A percentile compares a stretch with the other conserved stretches of the same genome.
Evolutionary conservation across 2,113 vertebrate species (phyloP).

Genomic region (Morone chrysops): DNA sequence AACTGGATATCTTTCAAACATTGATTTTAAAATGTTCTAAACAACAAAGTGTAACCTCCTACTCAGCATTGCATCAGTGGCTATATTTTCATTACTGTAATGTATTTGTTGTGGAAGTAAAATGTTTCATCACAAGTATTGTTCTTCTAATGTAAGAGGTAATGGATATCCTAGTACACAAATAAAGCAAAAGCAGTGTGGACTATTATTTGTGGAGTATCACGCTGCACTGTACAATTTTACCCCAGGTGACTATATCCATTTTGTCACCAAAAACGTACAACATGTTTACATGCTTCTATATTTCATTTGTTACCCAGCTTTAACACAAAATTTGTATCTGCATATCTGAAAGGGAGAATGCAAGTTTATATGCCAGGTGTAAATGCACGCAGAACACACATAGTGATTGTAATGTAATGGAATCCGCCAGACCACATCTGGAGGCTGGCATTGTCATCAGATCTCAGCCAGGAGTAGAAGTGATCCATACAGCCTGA

Average conservation of each 20-base stretch:
- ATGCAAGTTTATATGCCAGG: too few species aligned
- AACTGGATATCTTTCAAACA: constrained; percentile 5
- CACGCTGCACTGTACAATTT: background rate
- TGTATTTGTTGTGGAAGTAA: constrained; percentile 3
- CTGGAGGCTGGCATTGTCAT: background rate
- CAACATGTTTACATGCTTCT: background rate
- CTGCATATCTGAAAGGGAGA: background rate
- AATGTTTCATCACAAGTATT: constrained; percentile 5
- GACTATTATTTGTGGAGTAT: background rate
- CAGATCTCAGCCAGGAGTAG: background rate
- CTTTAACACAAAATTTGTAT: background rate
- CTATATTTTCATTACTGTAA: constrained; percentile 36
- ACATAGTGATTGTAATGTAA: background rate
- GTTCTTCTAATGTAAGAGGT: background rate
- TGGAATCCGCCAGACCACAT: background rate
- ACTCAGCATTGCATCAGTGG: constrained; percentile 2
- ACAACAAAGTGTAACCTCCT: constrained; percentile 2
- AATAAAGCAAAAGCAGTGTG: background rate
- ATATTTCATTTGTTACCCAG: background rate
- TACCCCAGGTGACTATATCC: background rate
- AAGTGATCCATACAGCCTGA: too few species aligned
- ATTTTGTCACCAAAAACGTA: background rate
- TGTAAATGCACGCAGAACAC: too few species aligned
- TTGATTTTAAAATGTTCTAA: constrained; percentile 28
- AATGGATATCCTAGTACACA: background rate